Conservation (phyloP, 2,888 invertebrate species). For the Osmoderma eremita region DNA sequence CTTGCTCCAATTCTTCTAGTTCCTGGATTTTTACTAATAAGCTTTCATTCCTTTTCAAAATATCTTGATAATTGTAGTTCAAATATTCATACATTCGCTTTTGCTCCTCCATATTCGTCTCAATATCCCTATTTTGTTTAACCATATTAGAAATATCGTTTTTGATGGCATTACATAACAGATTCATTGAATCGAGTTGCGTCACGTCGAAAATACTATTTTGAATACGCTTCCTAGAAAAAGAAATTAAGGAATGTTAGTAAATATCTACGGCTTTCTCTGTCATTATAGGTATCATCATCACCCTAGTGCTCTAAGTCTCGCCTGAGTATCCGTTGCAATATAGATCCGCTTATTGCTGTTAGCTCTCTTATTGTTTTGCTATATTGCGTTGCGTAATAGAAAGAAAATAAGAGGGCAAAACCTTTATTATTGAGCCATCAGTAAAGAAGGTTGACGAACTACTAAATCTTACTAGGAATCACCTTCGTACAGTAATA, state of each 20-base stretch:
- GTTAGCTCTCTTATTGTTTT: no score
- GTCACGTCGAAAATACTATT: slow-evolving; percentile 30
- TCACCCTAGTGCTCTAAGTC: no score
- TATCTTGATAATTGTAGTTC: slow-evolving; percentile 31
- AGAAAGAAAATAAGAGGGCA: no score
- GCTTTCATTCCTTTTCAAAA: slow-evolving; percentile 28
- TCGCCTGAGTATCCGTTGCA: no score
- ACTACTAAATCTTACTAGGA: no score
- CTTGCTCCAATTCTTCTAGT: slow-evolving; percentile 23
- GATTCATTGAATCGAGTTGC: slow-evolving; percentile 31
- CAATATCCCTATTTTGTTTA: slow-evolving; percentile 16
- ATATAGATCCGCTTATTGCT: no score
- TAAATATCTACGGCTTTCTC: no score
- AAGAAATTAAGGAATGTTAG: neutral
- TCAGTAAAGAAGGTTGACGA: no score
- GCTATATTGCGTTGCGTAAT: no score
- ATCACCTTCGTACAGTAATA: no score
- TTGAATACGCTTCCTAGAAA: slow-evolving; percentile 30
- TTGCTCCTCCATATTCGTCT: slow-evolving; percentile 24
- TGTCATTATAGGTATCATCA: no score
- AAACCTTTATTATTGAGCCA: no score
- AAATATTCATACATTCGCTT: slow-evolving; percentile 23
- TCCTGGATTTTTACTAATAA: slow-evolving; percentile 23
- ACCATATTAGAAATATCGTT: slow-evolving; percentile 26
- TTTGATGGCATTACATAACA: slow-evolving; percentile 33